phyloP scores from a whole-genome alignment of 2,797 vertebrate genomes.

The Presbytis comata region DNA sequence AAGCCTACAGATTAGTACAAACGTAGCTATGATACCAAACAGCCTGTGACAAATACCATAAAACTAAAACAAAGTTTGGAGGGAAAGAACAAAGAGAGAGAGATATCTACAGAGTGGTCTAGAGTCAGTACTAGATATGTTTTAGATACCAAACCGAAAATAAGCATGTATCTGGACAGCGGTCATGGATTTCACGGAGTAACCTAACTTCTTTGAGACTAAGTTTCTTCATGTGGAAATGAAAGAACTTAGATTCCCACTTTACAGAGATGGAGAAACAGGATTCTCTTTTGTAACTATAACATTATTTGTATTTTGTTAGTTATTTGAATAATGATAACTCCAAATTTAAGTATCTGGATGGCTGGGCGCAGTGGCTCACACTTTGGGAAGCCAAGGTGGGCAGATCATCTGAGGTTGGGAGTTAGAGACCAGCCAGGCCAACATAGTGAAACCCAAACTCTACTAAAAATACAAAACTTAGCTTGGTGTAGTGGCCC shows the following conservation, averaged over 20 bases:
- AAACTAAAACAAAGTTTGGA: neutral
- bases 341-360: neutral
- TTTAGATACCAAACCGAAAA: neutral
- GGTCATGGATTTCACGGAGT: neutral
- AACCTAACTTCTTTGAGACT: neutral
- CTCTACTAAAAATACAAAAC: neutral
- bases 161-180: neutral
- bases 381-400: neutral
- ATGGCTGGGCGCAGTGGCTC: neutral
- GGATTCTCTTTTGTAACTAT: neutral
- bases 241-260: neutral
- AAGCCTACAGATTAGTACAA: neutral
- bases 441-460: neutral
- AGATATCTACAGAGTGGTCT: neutral
- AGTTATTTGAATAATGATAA: neutral
- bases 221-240: constrained; percentile 17
- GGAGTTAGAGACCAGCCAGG: neutral
- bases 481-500: neutral
- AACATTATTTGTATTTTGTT: neutral
- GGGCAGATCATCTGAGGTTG: neutral
- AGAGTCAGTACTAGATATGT: neutral
- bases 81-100: neutral
- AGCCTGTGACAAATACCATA: neutral
- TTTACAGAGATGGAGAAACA: neutral
- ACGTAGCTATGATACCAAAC: neutral